Conservation (phyloP, 2,113 vertebrate species). For the Nothoprocta pentlandii region DNA sequence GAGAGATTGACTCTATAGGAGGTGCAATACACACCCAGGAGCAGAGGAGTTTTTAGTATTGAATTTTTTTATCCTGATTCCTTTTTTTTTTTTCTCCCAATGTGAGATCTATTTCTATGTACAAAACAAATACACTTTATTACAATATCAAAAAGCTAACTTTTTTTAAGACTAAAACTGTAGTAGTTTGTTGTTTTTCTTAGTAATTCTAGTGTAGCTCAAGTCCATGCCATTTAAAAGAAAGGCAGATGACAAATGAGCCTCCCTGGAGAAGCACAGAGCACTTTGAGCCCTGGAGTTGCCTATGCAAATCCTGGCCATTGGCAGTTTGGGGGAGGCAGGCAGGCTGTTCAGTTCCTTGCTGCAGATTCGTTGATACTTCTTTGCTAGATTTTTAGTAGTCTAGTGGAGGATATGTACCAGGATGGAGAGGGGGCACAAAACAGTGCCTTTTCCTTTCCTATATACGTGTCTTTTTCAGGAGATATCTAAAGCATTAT, state of each 20-base stretch:
- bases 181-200: not conserved
- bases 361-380: not conserved
- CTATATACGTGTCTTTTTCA: not conserved
- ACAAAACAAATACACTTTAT: not conserved
- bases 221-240: fast-evolving
- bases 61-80: not conserved
- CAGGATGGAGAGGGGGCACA: not conserved
- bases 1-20: not conserved
- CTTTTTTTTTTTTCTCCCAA: not conserved
- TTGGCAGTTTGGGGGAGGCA: not conserved
- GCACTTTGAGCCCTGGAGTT: not conserved
- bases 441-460: not conserved
- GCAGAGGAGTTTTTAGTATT: not conserved
- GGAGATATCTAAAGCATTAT: not conserved
- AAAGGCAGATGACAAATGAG: not conserved
- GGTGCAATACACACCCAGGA: not conserved
- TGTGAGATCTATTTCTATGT: not conserved
- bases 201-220: not conserved
- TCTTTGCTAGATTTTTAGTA: not conserved
- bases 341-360: not conserved
- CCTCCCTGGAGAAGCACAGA: not conserved
- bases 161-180: not conserved
- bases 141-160: not conserved
- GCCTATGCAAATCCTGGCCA: not conserved
- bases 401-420: not conserved